Evolutionary conservation across 2,888 invertebrate species (phyloP).

Genomic region (Hoplodrina ambigua): DNA sequence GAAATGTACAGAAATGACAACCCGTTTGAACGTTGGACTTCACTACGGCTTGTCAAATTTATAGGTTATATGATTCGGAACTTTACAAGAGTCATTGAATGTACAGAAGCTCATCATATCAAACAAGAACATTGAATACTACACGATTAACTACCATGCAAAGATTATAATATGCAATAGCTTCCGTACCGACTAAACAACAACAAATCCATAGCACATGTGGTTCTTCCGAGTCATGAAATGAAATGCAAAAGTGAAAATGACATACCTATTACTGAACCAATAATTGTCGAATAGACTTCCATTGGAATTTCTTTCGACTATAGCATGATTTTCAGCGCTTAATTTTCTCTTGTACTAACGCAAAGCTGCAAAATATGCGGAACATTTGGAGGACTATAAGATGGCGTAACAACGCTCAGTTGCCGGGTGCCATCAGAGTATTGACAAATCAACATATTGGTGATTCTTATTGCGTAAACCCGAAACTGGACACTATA

Average conservation of each 20-base stretch:
- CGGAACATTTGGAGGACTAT: slow-evolving; percentile 87
- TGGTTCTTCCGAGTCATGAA: slow-evolving; percentile 85
- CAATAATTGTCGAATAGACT: slow-evolving; percentile 78
- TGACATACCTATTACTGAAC: slow-evolving; percentile 84
- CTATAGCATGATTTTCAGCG: slow-evolving; percentile 83
- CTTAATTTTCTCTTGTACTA: slow-evolving; percentile 79
- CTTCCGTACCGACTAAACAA: slow-evolving; percentile 81
- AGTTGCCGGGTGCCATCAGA: slow-evolving; percentile 88
- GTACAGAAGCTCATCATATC: slow-evolving; percentile 66
- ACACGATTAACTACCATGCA: slow-evolving; percentile 76
- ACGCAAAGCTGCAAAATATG: slow-evolving; percentile 86
- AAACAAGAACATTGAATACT: slow-evolving; percentile 66
- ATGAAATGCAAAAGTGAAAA: slow-evolving; percentile 85
- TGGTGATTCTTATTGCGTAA: slow-evolving; percentile 77
- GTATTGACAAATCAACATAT: slow-evolving; percentile 89
- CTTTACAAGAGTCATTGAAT: slow-evolving; percentile 65
- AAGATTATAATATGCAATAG: slow-evolving; percentile 78
- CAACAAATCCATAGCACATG: slow-evolving; percentile 88
- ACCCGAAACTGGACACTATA: slow-evolving; percentile 82
- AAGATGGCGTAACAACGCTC: slow-evolving; percentile 91
- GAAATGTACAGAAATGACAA: slow-evolving; percentile 78
- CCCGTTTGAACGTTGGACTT: slow-evolving; percentile 86
- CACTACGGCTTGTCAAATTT: slow-evolving; percentile 82
- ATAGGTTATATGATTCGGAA: slow-evolving; percentile 81
- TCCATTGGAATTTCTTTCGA: slow-evolving; percentile 79